Evolutionary conservation across 1,140 invertebrate genomes (phyloP), one percentile per base, ranked within the genome.

Genomic region (Drosophila sechellia): DNA sequence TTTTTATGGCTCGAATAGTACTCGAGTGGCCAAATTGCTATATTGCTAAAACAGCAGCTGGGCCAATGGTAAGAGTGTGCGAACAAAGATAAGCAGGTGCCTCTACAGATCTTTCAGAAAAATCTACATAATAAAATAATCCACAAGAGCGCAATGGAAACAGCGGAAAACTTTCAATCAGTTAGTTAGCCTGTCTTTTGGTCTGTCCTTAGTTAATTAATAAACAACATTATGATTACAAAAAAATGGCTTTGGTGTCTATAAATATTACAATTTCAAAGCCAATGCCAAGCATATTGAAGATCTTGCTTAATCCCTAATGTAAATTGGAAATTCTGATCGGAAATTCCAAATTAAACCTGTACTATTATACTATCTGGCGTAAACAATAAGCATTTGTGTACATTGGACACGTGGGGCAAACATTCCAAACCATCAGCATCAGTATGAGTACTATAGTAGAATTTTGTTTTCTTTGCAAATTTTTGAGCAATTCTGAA

Each of bases 301-400:
- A 50, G 34, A 35, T 45, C 49, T 73, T 57, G 12, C 37, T 17
- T 49, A 64, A 75, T 59, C 45, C 13, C 17, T 40, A 52, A 56
- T 81, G 73, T 81, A 81, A 81, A 78, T 87, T 27, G 17, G 25
- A 87, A 69, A 77, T 69, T 58, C 74, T 55, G 68, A 68, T 77
- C 31, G 22, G 37, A 52, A 77, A 34, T 74, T 20, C 69, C 40
- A 76, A 58, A 59, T 52, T 50, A 61, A 57, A 55, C 37, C 43
- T 31, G 46, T 37, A 12, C 70, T 55, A 63, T 22, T 22, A 22
- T 22, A 22, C 17, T 17, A 57, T 55, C 53, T 39, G 37, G 46
- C n/a, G 45, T 64, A 65, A 74, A 59, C 61, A 77, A 57, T 59
- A 45, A 40, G 39, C 13, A 31, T 31, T 58, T 72, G 46, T 66